These are phyloP conservation scores for Triplophysa rosa DNA, from an alignment of 2,113 vertebrate species.

Conservation along the genomic window DNA sequence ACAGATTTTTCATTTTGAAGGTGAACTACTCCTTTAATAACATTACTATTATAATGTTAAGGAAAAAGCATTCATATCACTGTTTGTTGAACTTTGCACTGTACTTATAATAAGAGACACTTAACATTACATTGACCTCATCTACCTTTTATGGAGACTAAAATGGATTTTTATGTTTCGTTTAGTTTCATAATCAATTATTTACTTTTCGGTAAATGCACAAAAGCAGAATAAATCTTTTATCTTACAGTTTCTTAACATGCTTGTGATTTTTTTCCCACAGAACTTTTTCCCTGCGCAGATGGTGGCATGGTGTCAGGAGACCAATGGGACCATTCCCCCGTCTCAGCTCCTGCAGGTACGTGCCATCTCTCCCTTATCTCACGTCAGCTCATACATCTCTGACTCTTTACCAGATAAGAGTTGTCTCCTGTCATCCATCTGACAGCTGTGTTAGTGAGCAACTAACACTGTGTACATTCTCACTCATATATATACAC, in stretches of 20 bases:
- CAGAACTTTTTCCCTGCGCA: conserved; percentile 98
- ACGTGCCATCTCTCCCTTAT: not conserved
- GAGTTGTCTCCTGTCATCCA: not conserved
- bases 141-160: too few species aligned
- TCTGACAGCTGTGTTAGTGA: not conserved
- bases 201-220: not conserved
- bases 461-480: not conserved
- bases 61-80: too few species aligned
- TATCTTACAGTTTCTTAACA: not conserved
- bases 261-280: not conserved
- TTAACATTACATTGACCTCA: not conserved
- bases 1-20: too few species aligned
- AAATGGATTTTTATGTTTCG: too few species aligned
- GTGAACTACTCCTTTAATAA: too few species aligned
- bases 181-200: too few species aligned
- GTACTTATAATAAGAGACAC: not conserved
- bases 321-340: conserved; percentile 85
- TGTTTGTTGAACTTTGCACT: not conserved
- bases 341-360: conserved; percentile 96
- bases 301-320: conserved; percentile 97
- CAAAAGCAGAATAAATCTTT: not conserved
- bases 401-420: conserved; percentile 4
- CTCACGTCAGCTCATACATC: not conserved
- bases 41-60: too few species aligned
- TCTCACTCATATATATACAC: not conserved